Percentiles rank a stretch among this genome's conserved stretches.
Evolutionary conservation across 2,113 vertebrate genomes (phyloP).

Genomic region (Grantiella picta): DNA sequence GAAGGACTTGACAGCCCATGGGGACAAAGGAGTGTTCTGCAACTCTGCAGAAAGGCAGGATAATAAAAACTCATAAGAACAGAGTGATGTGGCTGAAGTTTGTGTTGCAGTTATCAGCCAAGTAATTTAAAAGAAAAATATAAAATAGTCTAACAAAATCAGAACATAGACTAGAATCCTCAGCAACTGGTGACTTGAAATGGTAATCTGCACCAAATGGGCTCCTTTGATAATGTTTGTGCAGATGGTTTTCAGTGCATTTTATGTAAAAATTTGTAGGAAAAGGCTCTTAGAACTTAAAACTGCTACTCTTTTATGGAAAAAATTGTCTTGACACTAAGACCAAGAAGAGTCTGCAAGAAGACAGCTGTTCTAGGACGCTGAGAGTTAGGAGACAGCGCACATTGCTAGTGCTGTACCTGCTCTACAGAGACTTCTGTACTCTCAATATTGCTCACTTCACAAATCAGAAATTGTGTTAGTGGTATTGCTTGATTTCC

Average conservation of each 20-base stretch:
- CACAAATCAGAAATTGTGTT: neutral
- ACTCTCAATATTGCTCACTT: neutral
- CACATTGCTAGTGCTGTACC: fast-evolving
- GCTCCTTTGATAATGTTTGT: neutral
- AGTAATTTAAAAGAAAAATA: neutral
- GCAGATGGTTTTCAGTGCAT: neutral
- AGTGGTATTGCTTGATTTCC: neutral
- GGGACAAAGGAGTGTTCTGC: neutral
- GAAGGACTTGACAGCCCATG: neutral
- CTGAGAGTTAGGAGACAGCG: neutral
- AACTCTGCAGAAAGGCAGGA: neutral
- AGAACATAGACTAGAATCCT: neutral
- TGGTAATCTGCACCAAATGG: neutral
- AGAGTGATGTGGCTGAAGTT: neutral
- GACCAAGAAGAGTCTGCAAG: neutral
- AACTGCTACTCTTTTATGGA: neutral
- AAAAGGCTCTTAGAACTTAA: neutral
- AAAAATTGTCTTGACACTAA: neutral
- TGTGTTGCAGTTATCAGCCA: neutral
- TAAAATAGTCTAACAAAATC: neutral
- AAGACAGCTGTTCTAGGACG: neutral
- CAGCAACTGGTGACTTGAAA: neutral
- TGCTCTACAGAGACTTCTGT: neutral
- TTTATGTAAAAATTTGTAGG: neutral
- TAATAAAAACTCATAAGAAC: neutral